phyloP scores from a whole-genome alignment of 1,140 invertebrate species.

The Pogonus chalceus region DNA sequence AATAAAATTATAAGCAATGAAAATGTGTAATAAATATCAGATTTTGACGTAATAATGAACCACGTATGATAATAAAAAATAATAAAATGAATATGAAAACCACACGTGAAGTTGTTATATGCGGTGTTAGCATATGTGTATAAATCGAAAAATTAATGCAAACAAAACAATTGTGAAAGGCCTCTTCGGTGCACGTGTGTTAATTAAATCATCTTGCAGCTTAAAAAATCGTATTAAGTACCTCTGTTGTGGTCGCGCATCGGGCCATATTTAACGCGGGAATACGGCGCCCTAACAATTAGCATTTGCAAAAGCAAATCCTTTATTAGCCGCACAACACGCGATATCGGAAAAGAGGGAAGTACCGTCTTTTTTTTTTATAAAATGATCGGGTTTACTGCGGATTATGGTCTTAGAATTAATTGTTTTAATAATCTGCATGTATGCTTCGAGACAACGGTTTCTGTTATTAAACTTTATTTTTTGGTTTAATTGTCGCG shows the following conservation, averaged over 20 bases:
- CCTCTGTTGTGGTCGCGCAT: background rate
- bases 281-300: background rate
- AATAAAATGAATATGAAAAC: no score
- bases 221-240: constrained; percentile 4
- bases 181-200: constrained; percentile 2
- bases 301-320: constrained; percentile 4
- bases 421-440: constrained; percentile 7
- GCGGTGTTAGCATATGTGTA: no score
- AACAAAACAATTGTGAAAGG: no score
- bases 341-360: background rate
- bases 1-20: no score
- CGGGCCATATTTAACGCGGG: background rate
- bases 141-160: no score
- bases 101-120: no score
- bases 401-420: constrained; percentile 2
- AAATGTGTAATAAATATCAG: no score
- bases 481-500: no score
- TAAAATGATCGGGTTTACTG: background rate
- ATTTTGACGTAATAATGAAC: no score
- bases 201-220: constrained; percentile 4
- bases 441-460: no score
- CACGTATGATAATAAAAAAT: no score
- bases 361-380: background rate
- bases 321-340: background rate
- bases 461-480: no score